A percentile compares a stretch with the other conserved stretches of the same genome.
Conservation (phyloP, 2,888 invertebrate species). For the Adelognathus sp. region DNA sequence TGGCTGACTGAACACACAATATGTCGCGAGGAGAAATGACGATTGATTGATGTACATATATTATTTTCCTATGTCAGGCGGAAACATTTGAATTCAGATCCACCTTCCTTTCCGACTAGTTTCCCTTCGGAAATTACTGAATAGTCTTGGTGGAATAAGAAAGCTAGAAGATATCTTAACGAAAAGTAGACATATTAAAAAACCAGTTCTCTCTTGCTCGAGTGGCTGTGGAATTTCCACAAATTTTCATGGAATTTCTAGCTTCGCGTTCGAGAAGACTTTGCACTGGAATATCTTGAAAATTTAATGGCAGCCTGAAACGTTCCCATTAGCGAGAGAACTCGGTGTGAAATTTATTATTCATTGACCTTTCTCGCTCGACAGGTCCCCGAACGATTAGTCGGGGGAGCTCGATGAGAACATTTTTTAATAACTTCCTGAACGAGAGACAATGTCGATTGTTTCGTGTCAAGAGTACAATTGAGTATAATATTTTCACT, state of each 20-base stretch:
- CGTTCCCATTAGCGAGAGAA: slow-evolving; percentile 46
- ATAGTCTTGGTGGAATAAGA: too few relatives aligned
- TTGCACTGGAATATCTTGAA: slow-evolving; percentile 40
- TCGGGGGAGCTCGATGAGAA: not conserved
- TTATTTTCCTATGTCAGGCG: not conserved
- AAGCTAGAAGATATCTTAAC: too few relatives aligned
- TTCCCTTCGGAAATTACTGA: too few relatives aligned
- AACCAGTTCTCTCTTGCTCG: not conserved
- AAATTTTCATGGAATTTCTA: not conserved
- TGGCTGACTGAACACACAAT: slow-evolving; percentile 49
- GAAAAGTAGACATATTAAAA: too few relatives aligned
- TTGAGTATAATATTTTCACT: not conserved
- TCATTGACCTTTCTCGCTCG: slow-evolving; percentile 35
- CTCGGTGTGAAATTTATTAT: slow-evolving; percentile 47
- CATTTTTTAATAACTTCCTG: slow-evolving; percentile 46
- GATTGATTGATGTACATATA: slow-evolving; percentile 32
- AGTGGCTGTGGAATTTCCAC: not conserved
- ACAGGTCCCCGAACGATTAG: slow-evolving; percentile 41
- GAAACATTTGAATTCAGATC: slow-evolving; percentile 14
- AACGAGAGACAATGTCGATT: slow-evolving; percentile 13
- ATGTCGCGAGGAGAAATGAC: slow-evolving; percentile 25
- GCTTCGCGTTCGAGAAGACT: not conserved
- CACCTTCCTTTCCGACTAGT: too few relatives aligned
- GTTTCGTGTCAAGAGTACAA: slow-evolving; percentile 3
- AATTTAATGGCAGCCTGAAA: slow-evolving; percentile 48